Conservation (phyloP, 2,888 invertebrate species). For the Zaprionus obscuricornis region DNA sequence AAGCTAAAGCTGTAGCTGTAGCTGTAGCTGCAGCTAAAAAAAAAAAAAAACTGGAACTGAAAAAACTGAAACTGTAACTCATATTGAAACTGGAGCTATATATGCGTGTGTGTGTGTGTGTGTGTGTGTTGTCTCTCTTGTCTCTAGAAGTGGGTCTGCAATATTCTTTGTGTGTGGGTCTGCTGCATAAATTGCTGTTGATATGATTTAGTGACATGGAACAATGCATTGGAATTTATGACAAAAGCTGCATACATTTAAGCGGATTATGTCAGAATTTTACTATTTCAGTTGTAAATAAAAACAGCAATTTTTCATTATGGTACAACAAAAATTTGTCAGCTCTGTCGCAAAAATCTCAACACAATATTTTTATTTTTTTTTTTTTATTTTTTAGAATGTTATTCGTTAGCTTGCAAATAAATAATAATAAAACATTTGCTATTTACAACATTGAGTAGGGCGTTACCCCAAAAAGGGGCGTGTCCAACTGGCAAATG, state of each 20-base stretch:
- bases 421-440: too few species aligned
- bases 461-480: conserved; percentile 27
- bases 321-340: conserved; percentile 60
- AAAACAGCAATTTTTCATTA: conserved; percentile 51
- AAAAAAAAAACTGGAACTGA: not conserved
- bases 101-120: not conserved
- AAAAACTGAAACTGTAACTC: not conserved
- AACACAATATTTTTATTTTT: conserved; percentile 33
- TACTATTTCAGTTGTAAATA: conserved; percentile 60
- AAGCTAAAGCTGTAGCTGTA: conserved; percentile 15
- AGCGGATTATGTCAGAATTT: conserved; percentile 71
- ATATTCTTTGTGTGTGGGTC: conserved; percentile 59
- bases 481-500: conserved; percentile 20
- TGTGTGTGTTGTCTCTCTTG: too few species aligned
- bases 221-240: conserved; percentile 77
- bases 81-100: not conserved
- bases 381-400: conserved; percentile 32
- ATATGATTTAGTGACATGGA: conserved; percentile 79
- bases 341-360: conserved; percentile 54
- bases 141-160: conserved; percentile 4
- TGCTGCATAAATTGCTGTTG: conserved; percentile 76
- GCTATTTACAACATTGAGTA: not conserved
- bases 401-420: conserved; percentile 19
- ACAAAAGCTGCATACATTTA: conserved; percentile 66
- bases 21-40: conserved; percentile 1